Base-by-base conservation (phyloP, 2,797 vertebrate species). In the Manis crassicaudata region DNA sequence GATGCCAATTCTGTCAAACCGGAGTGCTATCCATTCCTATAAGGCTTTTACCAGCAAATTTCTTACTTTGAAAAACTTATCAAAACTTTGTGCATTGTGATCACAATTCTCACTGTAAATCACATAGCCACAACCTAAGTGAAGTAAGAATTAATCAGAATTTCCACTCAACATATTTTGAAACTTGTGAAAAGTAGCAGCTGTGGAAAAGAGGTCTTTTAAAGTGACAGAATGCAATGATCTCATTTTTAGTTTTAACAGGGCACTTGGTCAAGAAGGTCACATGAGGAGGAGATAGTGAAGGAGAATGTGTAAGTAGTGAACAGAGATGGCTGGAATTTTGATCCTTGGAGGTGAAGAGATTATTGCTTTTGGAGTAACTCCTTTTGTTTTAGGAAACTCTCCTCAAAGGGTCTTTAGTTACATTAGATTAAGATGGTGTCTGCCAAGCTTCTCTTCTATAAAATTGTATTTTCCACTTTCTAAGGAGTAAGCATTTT, bases 121-220 rank as follows among this genome's bases (percentile, higher is more conserved):
- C 40, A 76, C 18, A 72, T 21, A 73, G 20, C 35, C 70, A 80
- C n/a, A 94, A 65, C 1, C 7, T 65, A 92, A 94, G 63, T 13
- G 79, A 88, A 91, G 79, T 60, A 91, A 84, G 16, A 84, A 73
- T 72, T 81, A 65, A 88, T 70, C 72, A 88, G 60, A 92, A 86
- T 65, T 94, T 85, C 62, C 76, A 73, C 67, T 79, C 32, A 68
- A 92, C 94, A 32, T 77, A 85, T 81, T 89, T 93, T 85, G 11
- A 97, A 52, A 40, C 72, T 62, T 88, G 13, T 86, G n/a, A 82
- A 81, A 86, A 89, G 29, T 77, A 77, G 35, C 35, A 86, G 23
- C 40, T 87, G 37, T 46, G 25, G 76, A 80, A 80, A 67, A 72
- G 56, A 84, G 46, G 43, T 62, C 23, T 50, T 82, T 60, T 73